Evolutionary conservation across 1,140 invertebrate genomes (phyloP).

Genomic region (Drosophila auraria): DNA sequence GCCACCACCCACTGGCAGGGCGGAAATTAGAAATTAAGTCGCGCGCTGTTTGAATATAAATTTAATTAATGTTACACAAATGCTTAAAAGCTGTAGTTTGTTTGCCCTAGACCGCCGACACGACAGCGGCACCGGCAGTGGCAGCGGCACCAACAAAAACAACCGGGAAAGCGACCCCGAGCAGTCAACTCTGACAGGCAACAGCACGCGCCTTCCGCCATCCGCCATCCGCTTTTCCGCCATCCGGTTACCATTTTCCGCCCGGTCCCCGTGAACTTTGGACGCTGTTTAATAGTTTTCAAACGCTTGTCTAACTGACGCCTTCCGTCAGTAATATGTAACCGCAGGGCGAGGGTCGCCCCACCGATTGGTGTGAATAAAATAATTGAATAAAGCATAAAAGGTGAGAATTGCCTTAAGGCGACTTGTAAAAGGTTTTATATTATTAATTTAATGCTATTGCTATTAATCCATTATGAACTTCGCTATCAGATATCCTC

Average conservation of each 20-base stretch:
- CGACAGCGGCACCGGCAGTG: slow-evolving; percentile 25
- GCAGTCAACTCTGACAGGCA: slow-evolving; percentile 71
- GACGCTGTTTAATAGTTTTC: slow-evolving; percentile 82
- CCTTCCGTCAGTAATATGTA: slow-evolving; percentile 76
- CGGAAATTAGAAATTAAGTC: slow-evolving; percentile 84
- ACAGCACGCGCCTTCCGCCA: slow-evolving; percentile 70
- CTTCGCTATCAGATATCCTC: neutral
- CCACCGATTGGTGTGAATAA: slow-evolving; percentile 15
- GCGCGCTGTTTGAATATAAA: slow-evolving; percentile 84
- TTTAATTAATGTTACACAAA: slow-evolving; percentile 84
- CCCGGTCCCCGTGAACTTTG: slow-evolving; percentile 67
- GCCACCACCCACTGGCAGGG: slow-evolving; percentile 51
- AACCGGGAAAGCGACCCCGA: slow-evolving; percentile 25
- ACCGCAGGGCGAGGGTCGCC: slow-evolving; percentile 50
- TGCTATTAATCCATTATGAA: neutral
- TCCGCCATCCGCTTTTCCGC: slow-evolving; percentile 59
- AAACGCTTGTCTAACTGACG: slow-evolving; percentile 80
- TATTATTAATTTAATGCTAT: no score
- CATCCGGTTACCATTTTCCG: slow-evolving; percentile 54
- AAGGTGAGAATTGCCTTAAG: neutral
- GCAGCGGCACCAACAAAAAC: slow-evolving; percentile 18
- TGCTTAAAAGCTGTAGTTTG: slow-evolving; percentile 81
- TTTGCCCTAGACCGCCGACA: slow-evolving; percentile 69
- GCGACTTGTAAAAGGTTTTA: neutral
- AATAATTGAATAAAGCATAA: slow-evolving; percentile 11